Evolutionary conservation across 2,888 invertebrate species (phyloP).

Genomic region (Orgyia antiqua): DNA sequence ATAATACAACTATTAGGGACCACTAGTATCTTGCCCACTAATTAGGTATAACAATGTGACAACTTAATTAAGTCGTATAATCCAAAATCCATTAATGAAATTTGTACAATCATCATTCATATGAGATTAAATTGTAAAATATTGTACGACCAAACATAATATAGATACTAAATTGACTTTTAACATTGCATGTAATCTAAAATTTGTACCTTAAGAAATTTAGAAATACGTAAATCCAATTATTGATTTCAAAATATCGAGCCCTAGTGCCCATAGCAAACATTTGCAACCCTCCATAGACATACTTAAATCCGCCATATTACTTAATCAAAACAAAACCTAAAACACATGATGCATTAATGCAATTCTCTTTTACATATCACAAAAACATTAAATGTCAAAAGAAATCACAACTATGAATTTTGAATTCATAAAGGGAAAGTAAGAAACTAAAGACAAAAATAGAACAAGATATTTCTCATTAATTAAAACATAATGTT

Average conservation of each 20-base stretch:
- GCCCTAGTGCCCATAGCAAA: constrained; percentile 35
- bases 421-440: constrained; percentile 74
- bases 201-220: constrained; percentile 60
- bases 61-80: constrained; percentile 61
- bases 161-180: constrained; percentile 42
- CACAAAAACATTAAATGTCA: constrained; percentile 78
- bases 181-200: constrained; percentile 52
- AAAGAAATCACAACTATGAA: constrained; percentile 79
- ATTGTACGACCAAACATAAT: constrained; percentile 29
- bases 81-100: constrained; percentile 43
- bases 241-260: constrained; percentile 43
- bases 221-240: constrained; percentile 50
- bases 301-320: constrained; percentile 40
- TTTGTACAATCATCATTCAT: constrained; percentile 43
- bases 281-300: constrained; percentile 36
- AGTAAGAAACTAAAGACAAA: constrained; percentile 52
- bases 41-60: constrained; percentile 63
- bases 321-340: constrained; percentile 49
- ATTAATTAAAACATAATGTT: constrained; percentile 46
- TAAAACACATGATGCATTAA: constrained; percentile 70
- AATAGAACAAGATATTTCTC: constrained; percentile 56
- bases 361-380: constrained; percentile 72
- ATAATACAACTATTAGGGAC: constrained; percentile 64
- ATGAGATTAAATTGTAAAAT: constrained; percentile 24
- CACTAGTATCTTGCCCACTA: constrained; percentile 50